phyloP scores from a whole-genome alignment of 2,888 invertebrate species.

The Hypomecis punctinalis region DNA sequence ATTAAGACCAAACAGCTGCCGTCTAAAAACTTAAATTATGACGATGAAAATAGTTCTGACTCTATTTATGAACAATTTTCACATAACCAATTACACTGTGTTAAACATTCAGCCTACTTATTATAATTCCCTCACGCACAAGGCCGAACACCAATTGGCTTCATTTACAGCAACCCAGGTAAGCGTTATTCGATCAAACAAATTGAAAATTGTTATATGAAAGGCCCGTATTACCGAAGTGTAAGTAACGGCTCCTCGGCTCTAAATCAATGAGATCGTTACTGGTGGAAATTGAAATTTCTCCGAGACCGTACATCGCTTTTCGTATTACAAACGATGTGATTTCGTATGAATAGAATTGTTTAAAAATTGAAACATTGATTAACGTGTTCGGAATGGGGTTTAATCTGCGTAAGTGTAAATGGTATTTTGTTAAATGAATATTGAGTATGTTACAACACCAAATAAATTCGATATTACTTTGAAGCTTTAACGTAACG shows the following conservation, averaged over 20 bases:
- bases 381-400: background rate
- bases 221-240: conserved; percentile 41
- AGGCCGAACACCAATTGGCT: conserved; percentile 17
- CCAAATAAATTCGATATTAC: no score
- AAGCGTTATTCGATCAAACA: conserved; percentile 48
- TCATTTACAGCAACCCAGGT: conserved; percentile 35
- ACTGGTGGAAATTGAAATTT: conserved; percentile 71
- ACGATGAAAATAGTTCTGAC: no score
- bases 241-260: conserved; percentile 44
- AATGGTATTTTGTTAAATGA: background rate
- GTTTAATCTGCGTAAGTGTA: background rate
- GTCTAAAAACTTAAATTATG: no score
- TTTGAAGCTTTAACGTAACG: no score
- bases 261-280: conserved; percentile 63
- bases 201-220: conserved; percentile 39
- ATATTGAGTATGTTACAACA: no score
- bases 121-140: background rate
- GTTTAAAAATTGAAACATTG: conserved; percentile 34
- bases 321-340: conserved; percentile 42
- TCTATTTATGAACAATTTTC: no score
- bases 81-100: no score
- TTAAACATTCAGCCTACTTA: no score
- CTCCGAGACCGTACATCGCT: conserved; percentile 51
- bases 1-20: no score
- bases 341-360: conserved; percentile 44